phyloP scores from a whole-genome alignment of 2,888 invertebrate species.

The Pycnomerus fuliginosus region DNA sequence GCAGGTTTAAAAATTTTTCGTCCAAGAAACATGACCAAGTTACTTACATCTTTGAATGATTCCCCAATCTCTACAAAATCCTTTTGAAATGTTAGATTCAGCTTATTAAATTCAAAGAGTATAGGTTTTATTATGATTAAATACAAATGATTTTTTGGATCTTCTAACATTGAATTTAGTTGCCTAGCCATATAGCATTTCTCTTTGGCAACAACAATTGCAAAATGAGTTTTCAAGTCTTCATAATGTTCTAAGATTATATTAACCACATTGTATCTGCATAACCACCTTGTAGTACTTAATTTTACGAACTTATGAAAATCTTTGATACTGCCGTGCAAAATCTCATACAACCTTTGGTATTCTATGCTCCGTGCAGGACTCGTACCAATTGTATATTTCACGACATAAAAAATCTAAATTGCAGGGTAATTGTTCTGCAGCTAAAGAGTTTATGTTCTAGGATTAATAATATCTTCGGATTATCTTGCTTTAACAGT shows the following conservation, averaged over 20 bases:
- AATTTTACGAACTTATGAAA: conserved; percentile 26
- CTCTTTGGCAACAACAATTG: not conserved
- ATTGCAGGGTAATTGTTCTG: conserved; percentile 26
- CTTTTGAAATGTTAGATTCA: too few species aligned
- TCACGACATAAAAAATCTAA: conserved; percentile 30
- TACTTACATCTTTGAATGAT: too few species aligned
- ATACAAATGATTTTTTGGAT: too few species aligned
- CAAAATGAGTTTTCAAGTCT: conserved; percentile 2
- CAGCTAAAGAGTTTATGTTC: conserved; percentile 17
- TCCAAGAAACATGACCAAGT: too few species aligned
- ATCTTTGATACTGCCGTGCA: conserved; percentile 18
- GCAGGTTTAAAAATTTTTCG: too few species aligned
- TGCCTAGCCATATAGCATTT: too few species aligned
- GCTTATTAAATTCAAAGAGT: too few species aligned
- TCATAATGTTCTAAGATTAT: conserved; percentile 23
- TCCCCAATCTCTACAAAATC: too few species aligned
- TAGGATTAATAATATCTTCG: conserved; percentile 26
- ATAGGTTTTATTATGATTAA: too few species aligned
- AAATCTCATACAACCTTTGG: conserved; percentile 20
- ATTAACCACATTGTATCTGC: conserved; percentile 25
- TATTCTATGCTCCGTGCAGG: conserved; percentile 23
- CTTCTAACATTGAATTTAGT: too few species aligned
- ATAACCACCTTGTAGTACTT: conserved; percentile 27
- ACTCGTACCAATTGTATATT: conserved; percentile 28
- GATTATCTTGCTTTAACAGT: conserved; percentile 23